These are phyloP conservation scores for Aplocera efformata DNA, from an alignment of 2,888 invertebrate species.

Conservation along the genomic window DNA sequence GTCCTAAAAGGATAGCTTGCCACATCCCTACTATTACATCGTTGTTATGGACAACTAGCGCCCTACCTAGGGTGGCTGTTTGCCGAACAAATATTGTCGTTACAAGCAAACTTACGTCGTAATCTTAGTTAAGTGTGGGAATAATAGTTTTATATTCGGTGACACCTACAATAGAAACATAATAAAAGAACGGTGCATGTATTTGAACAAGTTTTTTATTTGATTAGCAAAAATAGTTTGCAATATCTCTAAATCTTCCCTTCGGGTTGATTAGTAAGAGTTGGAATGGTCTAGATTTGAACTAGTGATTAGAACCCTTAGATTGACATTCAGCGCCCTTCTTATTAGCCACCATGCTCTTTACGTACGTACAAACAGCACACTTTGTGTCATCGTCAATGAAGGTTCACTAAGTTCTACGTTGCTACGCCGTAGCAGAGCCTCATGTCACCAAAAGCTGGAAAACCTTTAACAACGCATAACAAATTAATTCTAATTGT, in stretches of 20 bases:
- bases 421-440: too few species aligned
- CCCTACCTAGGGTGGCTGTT: slow-evolving; percentile 43
- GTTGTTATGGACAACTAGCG: slow-evolving; percentile 67
- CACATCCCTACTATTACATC: slow-evolving; percentile 30
- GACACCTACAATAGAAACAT: slow-evolving; percentile 21
- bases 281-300: too few species aligned
- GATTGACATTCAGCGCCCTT: too few species aligned
- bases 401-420: too few species aligned
- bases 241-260: too few species aligned
- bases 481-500: slow-evolving; percentile 28
- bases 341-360: too few species aligned
- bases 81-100: slow-evolving; percentile 68
- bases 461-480: slow-evolving; percentile 9
- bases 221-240: too few species aligned
- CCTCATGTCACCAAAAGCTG: neutral
- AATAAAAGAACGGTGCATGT: slow-evolving; percentile 10
- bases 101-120: slow-evolving; percentile 62
- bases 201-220: neutral
- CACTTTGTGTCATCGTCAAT: too few species aligned
- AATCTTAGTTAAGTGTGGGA: slow-evolving; percentile 57
- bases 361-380: too few species aligned
- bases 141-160: slow-evolving; percentile 41
- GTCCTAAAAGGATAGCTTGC: slow-evolving; percentile 13
- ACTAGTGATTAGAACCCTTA: too few species aligned
- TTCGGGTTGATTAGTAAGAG: too few species aligned